Conservation (phyloP, 2,113 vertebrate species). For the Panthera tigris region DNA sequence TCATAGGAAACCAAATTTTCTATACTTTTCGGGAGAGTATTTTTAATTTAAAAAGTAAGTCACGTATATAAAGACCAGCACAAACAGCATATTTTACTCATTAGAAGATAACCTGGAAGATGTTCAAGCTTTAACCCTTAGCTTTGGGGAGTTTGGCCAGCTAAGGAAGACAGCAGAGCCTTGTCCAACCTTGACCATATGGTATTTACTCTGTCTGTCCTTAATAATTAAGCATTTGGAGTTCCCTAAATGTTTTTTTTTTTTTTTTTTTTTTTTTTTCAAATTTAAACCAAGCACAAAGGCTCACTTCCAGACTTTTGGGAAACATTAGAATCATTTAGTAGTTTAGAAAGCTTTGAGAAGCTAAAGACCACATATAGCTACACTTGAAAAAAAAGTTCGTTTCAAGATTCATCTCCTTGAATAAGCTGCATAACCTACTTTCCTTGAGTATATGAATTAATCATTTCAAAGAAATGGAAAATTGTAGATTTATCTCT, state of each 20-base stretch:
- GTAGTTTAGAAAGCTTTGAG: constrained; percentile 17
- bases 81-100: neutral
- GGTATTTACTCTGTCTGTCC: neutral
- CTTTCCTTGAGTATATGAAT: neutral
- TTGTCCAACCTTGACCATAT: neutral
- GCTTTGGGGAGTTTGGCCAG: neutral
- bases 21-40: neutral
- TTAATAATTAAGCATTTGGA: neutral
- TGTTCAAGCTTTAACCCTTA: neutral
- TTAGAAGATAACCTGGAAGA: neutral
- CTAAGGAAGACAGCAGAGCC: neutral
- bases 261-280: neutral
- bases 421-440: neutral
- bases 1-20: neutral
- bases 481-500: neutral
- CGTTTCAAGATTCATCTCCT: constrained; percentile 8
- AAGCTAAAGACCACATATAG: neutral
- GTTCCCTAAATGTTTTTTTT: neutral
- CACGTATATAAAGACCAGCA: neutral
- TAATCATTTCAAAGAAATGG: constrained; percentile 9
- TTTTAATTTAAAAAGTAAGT: constrained; percentile 21
- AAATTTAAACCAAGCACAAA: constrained; percentile 7
- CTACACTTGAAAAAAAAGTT: neutral
- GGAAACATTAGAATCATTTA: neutral
- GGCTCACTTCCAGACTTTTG: neutral